Base-by-base conservation (phyloP, 2,888 invertebrate species). In the Microdon myrmicae region DNA sequence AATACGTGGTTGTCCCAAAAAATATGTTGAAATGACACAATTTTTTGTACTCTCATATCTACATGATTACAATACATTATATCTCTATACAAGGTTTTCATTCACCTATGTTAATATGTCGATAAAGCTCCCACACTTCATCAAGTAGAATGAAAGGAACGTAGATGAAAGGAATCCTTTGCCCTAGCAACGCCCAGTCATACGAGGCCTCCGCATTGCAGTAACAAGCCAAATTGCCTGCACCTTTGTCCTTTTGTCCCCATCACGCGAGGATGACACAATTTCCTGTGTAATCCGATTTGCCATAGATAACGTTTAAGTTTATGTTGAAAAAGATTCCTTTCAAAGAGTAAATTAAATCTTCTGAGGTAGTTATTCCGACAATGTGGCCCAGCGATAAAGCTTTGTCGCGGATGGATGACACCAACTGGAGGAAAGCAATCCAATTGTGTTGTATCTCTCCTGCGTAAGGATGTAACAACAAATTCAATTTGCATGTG, bases 221-320 rank as follows among this genome's bases (percentile, higher is more conserved):
- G n/a, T n/a, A n/a, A n/a, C n/a, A n/a, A n/a, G n/a, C n/a, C n/a
- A n/a, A n/a, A n/a, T n/a, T n/a, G n/a, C n/a, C n/a, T n/a, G n/a
- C n/a, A n/a, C 48, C 48, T 55, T 44, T 44, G 26, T 49, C 28
- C 10, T 37, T 29, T 29, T 10, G 22, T n/a, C 29, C 37, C 20
- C 10, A 1, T 31, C 14, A 7, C 25, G 26, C 16, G 32, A 31
- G 56, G 61, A 61, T 61, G 61, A 61, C 61, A 56, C 56, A 61
- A 61, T 61, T 61, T 61, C 49, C 56, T 39, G 37, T 61, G 56
- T 61, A 61, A 61, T 61, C 61, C 56, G 56, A 34, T 61, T 61
- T 56, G 45, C 20, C 45, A 45, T 38, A 56, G 56, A 56, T 61
- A 61, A 49, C 61, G 51, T 61, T 61, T 45, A 39, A 61, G 61